These are phyloP conservation scores for Leptopilina myrica DNA, from an alignment of 2,888 invertebrate genomes.

Conservation along the genomic window DNA sequence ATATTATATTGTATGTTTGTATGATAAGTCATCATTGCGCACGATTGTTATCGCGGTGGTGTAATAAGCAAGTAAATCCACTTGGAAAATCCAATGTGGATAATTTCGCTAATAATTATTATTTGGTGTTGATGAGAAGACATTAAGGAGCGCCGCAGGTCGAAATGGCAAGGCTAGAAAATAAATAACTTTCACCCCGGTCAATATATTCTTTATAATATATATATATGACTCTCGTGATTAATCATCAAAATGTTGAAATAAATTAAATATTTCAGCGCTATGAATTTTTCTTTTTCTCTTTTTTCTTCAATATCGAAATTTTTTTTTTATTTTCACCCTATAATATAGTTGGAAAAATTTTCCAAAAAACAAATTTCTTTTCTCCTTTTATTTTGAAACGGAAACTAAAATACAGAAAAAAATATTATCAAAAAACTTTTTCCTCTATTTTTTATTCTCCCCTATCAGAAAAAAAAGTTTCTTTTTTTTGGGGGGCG, in stretches of 20 bases:
- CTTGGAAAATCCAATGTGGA: slow-evolving; percentile 29
- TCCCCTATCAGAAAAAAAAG: neutral
- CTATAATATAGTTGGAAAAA: too few relatives aligned
- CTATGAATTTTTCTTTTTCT: neutral
- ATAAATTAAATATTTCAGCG: neutral
- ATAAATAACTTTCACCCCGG: slow-evolving; percentile 39
- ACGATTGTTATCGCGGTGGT: slow-evolving; percentile 33
- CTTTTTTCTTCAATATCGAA: neutral
- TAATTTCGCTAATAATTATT: slow-evolving; percentile 35
- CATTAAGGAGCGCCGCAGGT: slow-evolving; percentile 35
- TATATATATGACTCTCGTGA: neutral
- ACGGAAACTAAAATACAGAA: too few relatives aligned
- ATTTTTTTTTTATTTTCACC: neutral
- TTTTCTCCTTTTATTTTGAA: neutral
- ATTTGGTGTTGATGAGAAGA: slow-evolving; percentile 36
- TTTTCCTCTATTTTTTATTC: neutral
- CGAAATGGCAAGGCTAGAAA: slow-evolving; percentile 36
- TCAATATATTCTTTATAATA: slow-evolving; percentile 10
- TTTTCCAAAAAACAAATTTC: neutral
- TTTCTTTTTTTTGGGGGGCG: neutral
- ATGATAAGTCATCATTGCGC: slow-evolving; percentile 21
- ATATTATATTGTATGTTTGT: too few relatives aligned
- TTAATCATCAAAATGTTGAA: neutral
- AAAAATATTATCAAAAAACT: neutral
- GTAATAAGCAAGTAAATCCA: slow-evolving; percentile 23